These are phyloP conservation scores for Malurus melanocephalus DNA, from an alignment of 2,113 vertebrate species.

Conservation along the genomic window DNA sequence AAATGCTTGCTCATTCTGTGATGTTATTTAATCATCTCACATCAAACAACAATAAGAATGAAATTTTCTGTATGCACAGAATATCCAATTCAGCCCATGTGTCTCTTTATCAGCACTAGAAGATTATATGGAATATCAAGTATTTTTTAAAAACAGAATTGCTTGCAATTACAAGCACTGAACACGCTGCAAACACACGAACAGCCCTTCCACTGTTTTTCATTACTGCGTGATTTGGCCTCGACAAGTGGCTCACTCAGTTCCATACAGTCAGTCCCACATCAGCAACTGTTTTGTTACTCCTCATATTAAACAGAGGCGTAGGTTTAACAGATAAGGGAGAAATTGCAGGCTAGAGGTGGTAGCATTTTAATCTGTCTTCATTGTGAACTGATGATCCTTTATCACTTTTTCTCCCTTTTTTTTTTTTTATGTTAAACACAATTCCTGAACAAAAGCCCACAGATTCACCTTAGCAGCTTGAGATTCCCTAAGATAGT, in stretches of 20 bases:
- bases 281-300: neutral
- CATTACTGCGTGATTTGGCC: neutral
- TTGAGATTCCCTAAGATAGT: conserved; percentile 96
- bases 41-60: neutral
- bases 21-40: neutral
- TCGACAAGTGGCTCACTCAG: neutral
- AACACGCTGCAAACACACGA: neutral
- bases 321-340: neutral
- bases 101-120: neutral
- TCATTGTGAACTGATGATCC: neutral
- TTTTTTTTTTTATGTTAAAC: neutral
- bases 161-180: neutral
- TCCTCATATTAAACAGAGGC: neutral
- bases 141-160: neutral
- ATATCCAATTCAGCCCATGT: neutral
- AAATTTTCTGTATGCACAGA: neutral
- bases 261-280: neutral
- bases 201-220: neutral
- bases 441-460: neutral
- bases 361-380: neutral
- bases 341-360: neutral
- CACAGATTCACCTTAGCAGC: conserved; percentile 88
- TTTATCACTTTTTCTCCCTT: neutral
- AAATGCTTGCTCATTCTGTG: neutral
- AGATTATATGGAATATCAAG: neutral